phyloP scores from a whole-genome alignment of 2,888 invertebrate species.

The Charanyca ferruginea region DNA sequence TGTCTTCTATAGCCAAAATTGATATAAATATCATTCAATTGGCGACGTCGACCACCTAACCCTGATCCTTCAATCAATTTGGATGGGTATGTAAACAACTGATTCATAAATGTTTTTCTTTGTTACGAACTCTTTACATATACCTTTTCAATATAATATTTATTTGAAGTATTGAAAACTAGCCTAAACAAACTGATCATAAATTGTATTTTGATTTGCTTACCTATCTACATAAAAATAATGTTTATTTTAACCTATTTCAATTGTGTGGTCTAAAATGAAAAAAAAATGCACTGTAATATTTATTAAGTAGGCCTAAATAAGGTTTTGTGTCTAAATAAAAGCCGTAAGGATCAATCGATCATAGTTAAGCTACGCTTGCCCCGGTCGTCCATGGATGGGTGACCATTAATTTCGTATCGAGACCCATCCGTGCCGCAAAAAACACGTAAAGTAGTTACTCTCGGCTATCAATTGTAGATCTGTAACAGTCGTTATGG shows the following conservation, averaged over 20 bases:
- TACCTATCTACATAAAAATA: not conserved
- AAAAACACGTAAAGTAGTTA: too few species aligned
- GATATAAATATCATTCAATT: too few species aligned
- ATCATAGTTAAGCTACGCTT: too few species aligned
- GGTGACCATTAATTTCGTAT: too few species aligned
- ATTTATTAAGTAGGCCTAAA: not conserved
- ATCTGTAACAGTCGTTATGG: too few species aligned
- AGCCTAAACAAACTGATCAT: constrained; percentile 9
- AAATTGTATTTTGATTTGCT: not conserved
- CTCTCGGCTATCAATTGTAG: too few species aligned
- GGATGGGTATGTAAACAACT: constrained; percentile 7
- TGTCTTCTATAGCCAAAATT: too few species aligned
- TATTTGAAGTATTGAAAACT: constrained; percentile 17
- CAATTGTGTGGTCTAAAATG: not conserved
- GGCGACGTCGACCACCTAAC: not conserved
- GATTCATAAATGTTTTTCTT: not conserved
- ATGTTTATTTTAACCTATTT: not conserved
- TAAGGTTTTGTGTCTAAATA: too few species aligned
- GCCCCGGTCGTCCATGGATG: too few species aligned
- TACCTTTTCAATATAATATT: not conserved
- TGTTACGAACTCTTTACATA: not conserved
- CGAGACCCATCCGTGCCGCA: too few species aligned
- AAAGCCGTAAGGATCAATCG: too few species aligned
- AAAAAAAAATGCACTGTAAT: not conserved
- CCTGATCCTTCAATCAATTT: not conserved